Conservation (phyloP, 1,140 invertebrate genomes). For the Parapsyche elsis region DNA sequence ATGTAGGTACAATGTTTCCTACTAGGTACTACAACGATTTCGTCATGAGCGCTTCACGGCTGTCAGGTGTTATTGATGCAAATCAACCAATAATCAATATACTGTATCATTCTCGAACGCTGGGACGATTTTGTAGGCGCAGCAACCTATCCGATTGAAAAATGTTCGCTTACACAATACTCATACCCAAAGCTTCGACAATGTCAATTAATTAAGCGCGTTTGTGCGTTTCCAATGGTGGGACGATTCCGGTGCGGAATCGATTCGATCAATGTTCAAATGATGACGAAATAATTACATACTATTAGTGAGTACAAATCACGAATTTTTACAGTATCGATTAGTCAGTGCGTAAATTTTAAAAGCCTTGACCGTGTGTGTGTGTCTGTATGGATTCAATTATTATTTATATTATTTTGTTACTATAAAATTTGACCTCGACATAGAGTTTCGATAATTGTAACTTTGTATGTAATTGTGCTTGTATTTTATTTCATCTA, state of each 20-base stretch:
- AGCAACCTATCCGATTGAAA: no score
- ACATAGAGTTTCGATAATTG: constrained; percentile 13
- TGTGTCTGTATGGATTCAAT: no score
- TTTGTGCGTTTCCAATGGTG: no score
- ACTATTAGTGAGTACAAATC: no score
- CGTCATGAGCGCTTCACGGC: not conserved
- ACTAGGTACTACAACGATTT: not conserved
- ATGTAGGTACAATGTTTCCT: no score
- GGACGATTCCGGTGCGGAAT: no score
- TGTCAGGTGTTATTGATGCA: constrained; percentile 21
- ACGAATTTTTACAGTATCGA: no score
- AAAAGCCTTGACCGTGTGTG: no score
- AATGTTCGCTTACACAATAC: not conserved
- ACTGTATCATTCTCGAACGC: not conserved
- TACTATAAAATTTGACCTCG: constrained; percentile 2
- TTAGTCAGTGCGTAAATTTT: no score
- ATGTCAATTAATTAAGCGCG: not conserved
- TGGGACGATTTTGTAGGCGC: not conserved
- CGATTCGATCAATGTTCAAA: no score
- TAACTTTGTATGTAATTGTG: not conserved
- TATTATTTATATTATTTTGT: no score
- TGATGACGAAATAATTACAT: no score
- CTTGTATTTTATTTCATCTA: not conserved
- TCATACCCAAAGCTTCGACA: not conserved
- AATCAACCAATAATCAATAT: constrained; percentile 8